Conservation (phyloP, 2,888 invertebrate species). For the Stenoptilia bipunctidactyla region DNA sequence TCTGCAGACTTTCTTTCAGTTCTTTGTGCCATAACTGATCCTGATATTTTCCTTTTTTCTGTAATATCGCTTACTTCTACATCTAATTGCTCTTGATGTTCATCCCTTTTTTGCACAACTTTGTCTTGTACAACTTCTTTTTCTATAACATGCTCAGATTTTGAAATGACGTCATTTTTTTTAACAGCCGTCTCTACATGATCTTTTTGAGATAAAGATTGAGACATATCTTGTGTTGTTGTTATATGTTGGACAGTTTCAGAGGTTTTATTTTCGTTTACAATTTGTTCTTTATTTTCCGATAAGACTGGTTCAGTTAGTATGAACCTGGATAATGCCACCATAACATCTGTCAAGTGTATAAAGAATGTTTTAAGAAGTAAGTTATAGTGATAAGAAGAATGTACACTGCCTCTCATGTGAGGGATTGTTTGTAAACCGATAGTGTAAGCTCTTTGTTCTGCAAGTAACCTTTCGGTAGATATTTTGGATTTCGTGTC, state of each 20-base stretch:
- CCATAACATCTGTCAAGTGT: constrained; percentile 60
- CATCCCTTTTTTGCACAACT: constrained; percentile 5
- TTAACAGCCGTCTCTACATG: background rate
- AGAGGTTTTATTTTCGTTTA: constrained; percentile 6
- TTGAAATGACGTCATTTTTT: background rate
- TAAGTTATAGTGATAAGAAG: constrained; percentile 41
- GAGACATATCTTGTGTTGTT: constrained; percentile 2
- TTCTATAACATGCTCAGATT: background rate
- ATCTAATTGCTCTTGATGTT: constrained; percentile 7
- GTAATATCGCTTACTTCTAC: constrained; percentile 2
- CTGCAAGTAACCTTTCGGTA: constrained; percentile 23
- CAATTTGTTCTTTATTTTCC: constrained; percentile 6
- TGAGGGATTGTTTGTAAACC: constrained; percentile 52
- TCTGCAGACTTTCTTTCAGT: constrained; percentile 44
- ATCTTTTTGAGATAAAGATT: background rate
- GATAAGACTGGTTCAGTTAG: constrained; percentile 32
- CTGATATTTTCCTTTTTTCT: constrained; percentile 25
- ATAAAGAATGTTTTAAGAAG: constrained; percentile 55
- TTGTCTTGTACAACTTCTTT: background rate
- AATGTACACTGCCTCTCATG: constrained; percentile 37
- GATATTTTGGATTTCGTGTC: constrained; percentile 10
- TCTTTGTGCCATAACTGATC: constrained; percentile 49
- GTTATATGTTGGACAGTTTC: constrained; percentile 4
- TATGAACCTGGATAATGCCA: constrained; percentile 49
- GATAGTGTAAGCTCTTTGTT: constrained; percentile 38